phyloP scores from a whole-genome alignment of 2,797 vertebrate species.

The Leptoclinus maculatus region DNA sequence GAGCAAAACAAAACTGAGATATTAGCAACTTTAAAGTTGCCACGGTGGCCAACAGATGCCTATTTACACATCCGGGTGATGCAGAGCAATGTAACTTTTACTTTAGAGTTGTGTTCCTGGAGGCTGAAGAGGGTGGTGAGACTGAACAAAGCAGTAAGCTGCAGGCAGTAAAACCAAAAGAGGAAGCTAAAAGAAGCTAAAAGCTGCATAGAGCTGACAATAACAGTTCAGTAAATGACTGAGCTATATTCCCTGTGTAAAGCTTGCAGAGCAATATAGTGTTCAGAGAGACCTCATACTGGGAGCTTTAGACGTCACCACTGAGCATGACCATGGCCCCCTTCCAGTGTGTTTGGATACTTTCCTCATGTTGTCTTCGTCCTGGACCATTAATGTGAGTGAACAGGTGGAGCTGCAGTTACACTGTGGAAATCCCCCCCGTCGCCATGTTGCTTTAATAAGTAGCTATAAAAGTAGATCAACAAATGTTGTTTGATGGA shows the following conservation, averaged over 20 bases:
- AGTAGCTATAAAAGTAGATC: neutral
- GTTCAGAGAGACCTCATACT: slow-evolving; percentile 23
- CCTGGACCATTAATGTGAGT: slow-evolving; percentile 47
- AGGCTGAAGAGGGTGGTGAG: neutral
- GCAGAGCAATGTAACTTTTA: neutral
- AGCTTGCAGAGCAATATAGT: slow-evolving; percentile 15
- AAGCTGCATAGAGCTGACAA: neutral
- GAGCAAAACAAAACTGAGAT: neutral
- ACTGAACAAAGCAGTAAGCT: neutral
- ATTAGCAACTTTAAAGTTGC: neutral
- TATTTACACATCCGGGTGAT: neutral
- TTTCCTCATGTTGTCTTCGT: slow-evolving; percentile 64
- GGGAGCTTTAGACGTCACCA: slow-evolving; percentile 34
- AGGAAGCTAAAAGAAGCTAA: neutral
- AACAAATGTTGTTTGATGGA: slow-evolving; percentile 27
- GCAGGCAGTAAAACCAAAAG: neutral
- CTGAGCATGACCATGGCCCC: slow-evolving; percentile 44
- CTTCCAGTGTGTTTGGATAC: slow-evolving; percentile 60
- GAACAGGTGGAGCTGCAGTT: slow-evolving; percentile 75
- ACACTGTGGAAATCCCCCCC: slow-evolving; percentile 74
- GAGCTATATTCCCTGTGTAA: neutral
- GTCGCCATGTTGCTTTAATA: slow-evolving; percentile 17
- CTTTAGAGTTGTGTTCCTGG: neutral
- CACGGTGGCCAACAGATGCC: neutral
- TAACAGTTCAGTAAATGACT: neutral